Conservation (phyloP, 2,797 vertebrate species). For the Mus spretus region DNA sequence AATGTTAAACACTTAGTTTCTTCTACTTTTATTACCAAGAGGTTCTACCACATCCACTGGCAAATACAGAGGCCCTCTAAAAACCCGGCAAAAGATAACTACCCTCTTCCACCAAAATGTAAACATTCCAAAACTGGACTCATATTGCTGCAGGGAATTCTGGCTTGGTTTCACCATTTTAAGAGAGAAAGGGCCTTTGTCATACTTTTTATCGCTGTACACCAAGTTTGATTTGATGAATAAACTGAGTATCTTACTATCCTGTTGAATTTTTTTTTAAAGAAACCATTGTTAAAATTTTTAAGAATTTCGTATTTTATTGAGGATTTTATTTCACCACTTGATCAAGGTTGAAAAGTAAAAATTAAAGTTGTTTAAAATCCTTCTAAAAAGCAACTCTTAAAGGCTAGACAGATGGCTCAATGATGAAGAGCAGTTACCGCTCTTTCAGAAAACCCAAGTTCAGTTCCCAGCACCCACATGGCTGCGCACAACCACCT, state of each 20-base stretch:
- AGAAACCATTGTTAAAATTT: neutral
- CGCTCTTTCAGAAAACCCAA: neutral
- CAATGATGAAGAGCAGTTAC: neutral
- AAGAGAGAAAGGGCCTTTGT: neutral
- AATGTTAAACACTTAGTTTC: neutral
- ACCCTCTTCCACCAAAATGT: neutral
- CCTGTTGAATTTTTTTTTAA: slow-evolving; percentile 31
- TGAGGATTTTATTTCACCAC: slow-evolving; percentile 18
- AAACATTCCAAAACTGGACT: neutral
- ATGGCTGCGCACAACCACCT: neutral
- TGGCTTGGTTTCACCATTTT: neutral
- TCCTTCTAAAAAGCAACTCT: neutral
- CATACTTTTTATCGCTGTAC: neutral
- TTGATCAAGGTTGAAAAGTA: slow-evolving; percentile 58
- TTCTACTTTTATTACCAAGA: neutral
- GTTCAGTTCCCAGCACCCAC: neutral
- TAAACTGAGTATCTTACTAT: neutral
- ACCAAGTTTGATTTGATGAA: neutral
- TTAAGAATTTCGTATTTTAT: slow-evolving; percentile 52
- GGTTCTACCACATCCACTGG: neutral
- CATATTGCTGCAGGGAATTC: neutral
- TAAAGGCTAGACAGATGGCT: neutral
- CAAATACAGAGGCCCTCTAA: neutral
- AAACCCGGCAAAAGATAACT: neutral
- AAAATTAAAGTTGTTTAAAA: neutral